A percentile compares a stretch with the other conserved stretches of the same genome.
Evolutionary conservation across 2,113 vertebrate genomes (phyloP).

Genomic region (Paramormyrops kingsleyae): DNA sequence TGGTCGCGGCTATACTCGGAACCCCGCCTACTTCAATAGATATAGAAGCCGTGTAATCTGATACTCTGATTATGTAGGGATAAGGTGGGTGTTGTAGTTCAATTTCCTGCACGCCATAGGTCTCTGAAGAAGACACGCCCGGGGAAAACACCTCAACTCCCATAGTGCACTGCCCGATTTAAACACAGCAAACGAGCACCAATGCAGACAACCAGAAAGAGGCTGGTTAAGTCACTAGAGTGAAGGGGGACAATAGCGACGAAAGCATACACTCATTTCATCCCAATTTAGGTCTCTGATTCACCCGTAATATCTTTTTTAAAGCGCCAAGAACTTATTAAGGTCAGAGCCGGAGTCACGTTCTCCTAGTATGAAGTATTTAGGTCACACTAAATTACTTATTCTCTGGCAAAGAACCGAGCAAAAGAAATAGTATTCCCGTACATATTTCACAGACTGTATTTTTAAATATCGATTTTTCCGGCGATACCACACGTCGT

Average conservation of each 20-base stretch:
- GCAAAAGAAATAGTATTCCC: not conserved
- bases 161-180: slow-evolving; percentile 50
- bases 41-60: slow-evolving; percentile 59
- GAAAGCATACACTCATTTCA: slow-evolving; percentile 27
- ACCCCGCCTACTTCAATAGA: slow-evolving; percentile 42
- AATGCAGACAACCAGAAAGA: slow-evolving; percentile 31
- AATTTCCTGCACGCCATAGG: slow-evolving; percentile 41
- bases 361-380: slow-evolving; percentile 31
- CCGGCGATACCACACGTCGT: not conserved
- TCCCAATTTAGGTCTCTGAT: slow-evolving; percentile 1
- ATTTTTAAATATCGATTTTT: not conserved
- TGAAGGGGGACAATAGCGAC: slow-evolving; percentile 60
- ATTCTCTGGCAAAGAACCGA: slow-evolving; percentile 2
- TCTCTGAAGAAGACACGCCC: slow-evolving; percentile 54
- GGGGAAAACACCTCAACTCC: slow-evolving; percentile 54
- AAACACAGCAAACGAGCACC: slow-evolving; percentile 32
- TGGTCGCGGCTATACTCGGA: not conserved
- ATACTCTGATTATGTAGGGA: slow-evolving; percentile 54
- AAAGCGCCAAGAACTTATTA: slow-evolving; percentile 14
- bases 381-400: slow-evolving; percentile 29
- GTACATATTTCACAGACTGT: not conserved
- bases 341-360: slow-evolving; percentile 2
- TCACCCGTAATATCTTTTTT: not conserved
- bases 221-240: slow-evolving; percentile 48
- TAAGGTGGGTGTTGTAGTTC: slow-evolving; percentile 60